These are phyloP conservation scores for Mythimna ferrago DNA, from an alignment of 2,888 invertebrate genomes.

Conservation along the genomic window DNA sequence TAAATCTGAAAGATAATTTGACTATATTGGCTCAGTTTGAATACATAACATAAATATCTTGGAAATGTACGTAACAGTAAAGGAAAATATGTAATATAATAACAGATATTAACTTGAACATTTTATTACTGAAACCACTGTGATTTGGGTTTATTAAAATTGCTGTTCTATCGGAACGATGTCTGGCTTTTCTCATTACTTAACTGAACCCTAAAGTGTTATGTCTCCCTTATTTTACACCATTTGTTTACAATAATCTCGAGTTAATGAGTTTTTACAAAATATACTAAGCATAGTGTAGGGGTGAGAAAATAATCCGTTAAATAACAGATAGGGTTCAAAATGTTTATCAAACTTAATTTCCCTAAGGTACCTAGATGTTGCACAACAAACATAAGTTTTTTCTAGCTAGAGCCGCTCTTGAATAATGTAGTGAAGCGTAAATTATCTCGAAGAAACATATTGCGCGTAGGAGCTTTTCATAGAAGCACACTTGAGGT, in stretches of 20 bases:
- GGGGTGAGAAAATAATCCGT: conserved; percentile 26
- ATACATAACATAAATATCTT: conserved; percentile 10
- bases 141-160: conserved; percentile 2
- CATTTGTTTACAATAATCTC: conserved; percentile 43
- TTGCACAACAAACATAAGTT: conserved; percentile 68
- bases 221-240: conserved; percentile 10
- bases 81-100: conserved; percentile 5
- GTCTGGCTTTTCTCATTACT: conserved; percentile 15
- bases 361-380: conserved; percentile 67
- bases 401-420: conserved; percentile 65
- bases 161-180: not conserved
- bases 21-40: conserved; percentile 30
- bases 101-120: conserved; percentile 1
- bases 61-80: not conserved
- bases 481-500: conserved; percentile 80
- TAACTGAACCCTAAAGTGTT: conserved; percentile 19
- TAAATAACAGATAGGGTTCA: conserved; percentile 26
- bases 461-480: conserved; percentile 81
- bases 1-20: conserved; percentile 45
- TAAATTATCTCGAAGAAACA: conserved; percentile 79
- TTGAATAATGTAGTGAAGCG: conserved; percentile 73
- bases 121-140: not conserved
- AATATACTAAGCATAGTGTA: conserved; percentile 5
- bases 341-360: conserved; percentile 56
- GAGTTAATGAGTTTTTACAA: conserved; percentile 26